Evolutionary conservation across 2,797 vertebrate species (phyloP), one percentile per base, ranked within the genome.

Genomic region (Chelon labrosus): DNA sequence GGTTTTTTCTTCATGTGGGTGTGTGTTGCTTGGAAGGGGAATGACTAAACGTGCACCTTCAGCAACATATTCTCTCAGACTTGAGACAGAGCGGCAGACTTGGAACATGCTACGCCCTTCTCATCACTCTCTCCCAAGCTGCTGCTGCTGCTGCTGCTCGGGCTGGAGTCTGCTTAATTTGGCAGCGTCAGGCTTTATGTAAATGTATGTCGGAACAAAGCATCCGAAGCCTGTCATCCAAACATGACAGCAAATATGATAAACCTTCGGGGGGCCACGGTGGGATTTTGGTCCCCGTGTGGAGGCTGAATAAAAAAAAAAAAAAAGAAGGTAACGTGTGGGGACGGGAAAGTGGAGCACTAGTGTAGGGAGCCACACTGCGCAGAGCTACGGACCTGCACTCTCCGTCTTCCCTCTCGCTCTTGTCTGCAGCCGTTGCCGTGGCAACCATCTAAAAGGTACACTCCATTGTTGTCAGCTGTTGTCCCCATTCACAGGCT

Each of bases 381-480:
- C 87, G 88, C 89, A 91, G 80, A 85, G 86, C 86, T 54, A 42
- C 61, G 37, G 84, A 87, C 75, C 79, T 79, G 83, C 79, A 79
- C 82, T 79, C 81, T 60, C 75, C 63, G 20, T 70, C 61, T 72
- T 56, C 59, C 67, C 57, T 60, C 65, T 75, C 61, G 35, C 22
- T 52, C 75, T 86, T 90, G 91, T 92, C 92, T 94, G 92, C 92
- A 92, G 88, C 89, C 75, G 90, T 94, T 92, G 77, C 89, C 85
- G 92, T 93, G 83, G 91, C 20, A 77, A 94, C 90, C 86, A 88
- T 86, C 85, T 88, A 82, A 92, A 91, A 93, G 92, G 90, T 92
- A 86, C 84, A 83, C 88, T 89, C 88, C 91, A 93, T 93, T 94
- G 93, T 94, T 91, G 86, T 92, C 87, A 90, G 87, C 83, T n/a